A percentile compares a stretch with the other conserved stretches of the same genome.
These are phyloP conservation scores for Hypothenemus hampei DNA, from an alignment of 1,140 invertebrate species.

Conservation along the genomic window DNA sequence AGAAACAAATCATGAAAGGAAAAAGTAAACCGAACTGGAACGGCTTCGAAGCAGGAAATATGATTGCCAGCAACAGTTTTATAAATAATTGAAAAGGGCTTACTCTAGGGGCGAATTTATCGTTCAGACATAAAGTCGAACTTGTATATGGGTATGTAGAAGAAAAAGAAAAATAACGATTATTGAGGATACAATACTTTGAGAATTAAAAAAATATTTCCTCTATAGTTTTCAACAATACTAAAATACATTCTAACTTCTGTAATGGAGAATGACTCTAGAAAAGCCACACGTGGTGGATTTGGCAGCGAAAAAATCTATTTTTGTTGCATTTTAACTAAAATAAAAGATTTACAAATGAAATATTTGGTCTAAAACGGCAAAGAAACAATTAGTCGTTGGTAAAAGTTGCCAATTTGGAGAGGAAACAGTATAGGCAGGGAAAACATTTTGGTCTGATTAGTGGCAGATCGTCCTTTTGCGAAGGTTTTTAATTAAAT, in stretches of 20 bases:
- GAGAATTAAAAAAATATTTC: no score
- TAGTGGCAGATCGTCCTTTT: conserved; percentile 14
- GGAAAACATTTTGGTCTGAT: conserved; percentile 16
- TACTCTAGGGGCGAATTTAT: conserved; percentile 5
- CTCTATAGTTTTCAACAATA: no score
- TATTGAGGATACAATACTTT: no score
- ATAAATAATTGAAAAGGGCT: conserved; percentile 8
- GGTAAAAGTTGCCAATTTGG: conserved; percentile 2
- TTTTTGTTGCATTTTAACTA: no score
- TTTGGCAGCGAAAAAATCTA: no score
- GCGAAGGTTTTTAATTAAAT: conserved; percentile 25
- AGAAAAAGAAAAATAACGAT: neutral
- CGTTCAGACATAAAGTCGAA: neutral
- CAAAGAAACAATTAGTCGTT: conserved; percentile 1
- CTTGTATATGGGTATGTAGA: neutral
- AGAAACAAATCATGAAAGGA: conserved; percentile 4
- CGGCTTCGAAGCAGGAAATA: conserved; percentile 4
- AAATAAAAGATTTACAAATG: no score
- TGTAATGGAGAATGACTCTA: no score
- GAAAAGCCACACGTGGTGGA: no score
- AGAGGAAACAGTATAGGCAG: neutral
- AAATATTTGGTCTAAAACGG: no score
- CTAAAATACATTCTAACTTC: no score
- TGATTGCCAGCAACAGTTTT: conserved; percentile 6
- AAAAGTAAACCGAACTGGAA: conserved; percentile 2